Base-by-base conservation (phyloP, 2,888 invertebrate genomes). In the Phrixothrix hirtus region DNA sequence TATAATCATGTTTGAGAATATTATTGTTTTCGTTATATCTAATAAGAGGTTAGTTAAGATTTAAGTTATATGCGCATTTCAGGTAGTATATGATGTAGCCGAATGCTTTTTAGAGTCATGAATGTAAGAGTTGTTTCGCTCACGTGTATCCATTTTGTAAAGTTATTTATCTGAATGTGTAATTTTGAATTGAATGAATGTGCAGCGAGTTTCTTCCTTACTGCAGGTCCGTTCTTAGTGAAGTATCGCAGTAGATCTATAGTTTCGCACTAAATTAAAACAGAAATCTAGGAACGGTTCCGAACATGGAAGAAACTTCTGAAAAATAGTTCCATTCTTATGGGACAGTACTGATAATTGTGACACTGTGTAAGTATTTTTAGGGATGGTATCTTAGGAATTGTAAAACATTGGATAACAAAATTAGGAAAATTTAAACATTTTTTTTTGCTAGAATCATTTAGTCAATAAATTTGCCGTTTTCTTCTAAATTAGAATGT, bases 1-100 rank as follows among this genome's bases (percentile, higher is more conserved):
- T 75, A 75, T 64, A 72, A 75, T 75, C 74, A 75, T 74, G 75
- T 75, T 75, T 76, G 65, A 73, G 66, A 75, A 73, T 71, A 71
- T 68, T 72, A 72, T 71, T 73, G 69, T 75, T 75, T 74, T 70
- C 66, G 73, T 74, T 75, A 69, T 64, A 59, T 65, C 65, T 62
- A 58, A 39, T 39, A 49, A 14, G 25, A 47, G 5, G 41, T 21
- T 53, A 53, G 52, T 42, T 53, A 53, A 53, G 53, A 35, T 53
- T 46, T 36, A 39, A 32, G 32, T 39, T 45, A 38, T 30, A 31
- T 35, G 7, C 25, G n/a, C n/a, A n/a, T n/a, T n/a, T n/a, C n/a
- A n/a, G n/a, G n/a, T n/a, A n/a, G n/a, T n/a, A 43, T 48, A 48
- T 44, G 39, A 52, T 41, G 45, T 46, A n/a, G 52, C 52, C 29